phyloP scores from a whole-genome alignment of 64 coral and sea anemone species.

The Stichodactyla mertensii region DNA sequence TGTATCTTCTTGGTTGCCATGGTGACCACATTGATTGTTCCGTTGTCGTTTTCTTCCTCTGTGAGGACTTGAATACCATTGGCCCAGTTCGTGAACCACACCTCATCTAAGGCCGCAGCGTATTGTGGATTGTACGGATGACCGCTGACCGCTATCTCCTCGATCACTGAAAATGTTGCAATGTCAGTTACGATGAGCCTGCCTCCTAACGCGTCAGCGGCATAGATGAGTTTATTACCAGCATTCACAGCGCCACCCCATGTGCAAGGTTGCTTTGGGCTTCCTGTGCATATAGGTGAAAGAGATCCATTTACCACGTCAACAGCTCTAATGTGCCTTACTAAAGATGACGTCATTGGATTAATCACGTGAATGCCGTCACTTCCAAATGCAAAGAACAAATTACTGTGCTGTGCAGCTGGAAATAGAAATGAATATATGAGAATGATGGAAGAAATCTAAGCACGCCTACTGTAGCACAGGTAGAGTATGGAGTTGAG shows the following conservation, averaged over 20 bases:
- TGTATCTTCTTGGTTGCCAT: slow-evolving; percentile 38
- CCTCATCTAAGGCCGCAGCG: slow-evolving; percentile 22
- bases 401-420: not conserved
- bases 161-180: slow-evolving; percentile 23
- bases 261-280: slow-evolving; percentile 29
- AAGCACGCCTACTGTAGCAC: too few relatives aligned
- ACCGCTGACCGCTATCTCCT: slow-evolving; percentile 21
- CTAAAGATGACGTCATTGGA: slow-evolving; percentile 30
- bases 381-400: slow-evolving; percentile 50
- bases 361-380: slow-evolving; percentile 64
- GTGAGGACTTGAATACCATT: slow-evolving; percentile 30
- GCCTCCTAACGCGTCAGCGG: slow-evolving; percentile 30
- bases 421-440: too few relatives aligned
- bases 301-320: slow-evolving; percentile 42
- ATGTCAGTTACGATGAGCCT: slow-evolving; percentile 54
- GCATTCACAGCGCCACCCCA: slow-evolving; percentile 53
- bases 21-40: slow-evolving; percentile 40
- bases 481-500: too few relatives aligned
- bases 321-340: slow-evolving; percentile 40
- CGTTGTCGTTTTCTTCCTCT: slow-evolving; percentile 60
- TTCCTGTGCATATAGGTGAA: slow-evolving; percentile 37
- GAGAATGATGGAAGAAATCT: too few relatives aligned
- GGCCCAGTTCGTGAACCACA: slow-evolving; percentile 43
- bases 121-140: slow-evolving; percentile 58
- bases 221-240: slow-evolving; percentile 31